Evolutionary conservation across 2,888 invertebrate genomes (phyloP).

Genomic region (Apamea anceps): DNA sequence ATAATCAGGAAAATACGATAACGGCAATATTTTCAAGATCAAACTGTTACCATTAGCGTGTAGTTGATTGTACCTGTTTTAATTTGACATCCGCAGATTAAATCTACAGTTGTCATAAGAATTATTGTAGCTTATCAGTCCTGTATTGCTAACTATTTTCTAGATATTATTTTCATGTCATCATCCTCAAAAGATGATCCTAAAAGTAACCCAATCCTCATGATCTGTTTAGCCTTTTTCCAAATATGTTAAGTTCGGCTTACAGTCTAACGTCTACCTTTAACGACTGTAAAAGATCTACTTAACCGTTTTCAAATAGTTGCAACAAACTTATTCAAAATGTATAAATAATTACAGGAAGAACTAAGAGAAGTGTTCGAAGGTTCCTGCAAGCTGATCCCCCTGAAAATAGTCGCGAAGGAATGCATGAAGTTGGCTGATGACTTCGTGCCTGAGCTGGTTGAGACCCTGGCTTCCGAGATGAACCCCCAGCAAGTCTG

Average conservation of each 20-base stretch:
- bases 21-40: not conserved
- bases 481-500: constrained; percentile 98
- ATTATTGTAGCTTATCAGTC: not conserved
- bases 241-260: not conserved
- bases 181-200: not conserved
- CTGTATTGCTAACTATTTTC: not conserved
- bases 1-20: not conserved
- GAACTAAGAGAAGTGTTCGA: constrained; percentile 96
- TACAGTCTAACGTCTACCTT: not conserved
- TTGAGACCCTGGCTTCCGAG: constrained; percentile 96
- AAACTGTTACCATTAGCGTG: not conserved
- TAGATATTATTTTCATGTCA: not conserved
- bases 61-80: not conserved
- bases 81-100: not conserved
- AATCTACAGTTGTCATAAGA: not conserved
- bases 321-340: not conserved
- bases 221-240: not conserved
- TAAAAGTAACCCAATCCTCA: not conserved
- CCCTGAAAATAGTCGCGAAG: constrained; percentile 92
- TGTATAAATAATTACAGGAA: constrained; percentile 87
- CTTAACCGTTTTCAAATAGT: not conserved
- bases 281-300: not conserved
- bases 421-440: constrained; percentile 95
- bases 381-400: constrained; percentile 95
- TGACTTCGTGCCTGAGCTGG: constrained; percentile 95